Conservation (phyloP, 2,888 invertebrate genomes). For the Cerceris ruficornis region DNA sequence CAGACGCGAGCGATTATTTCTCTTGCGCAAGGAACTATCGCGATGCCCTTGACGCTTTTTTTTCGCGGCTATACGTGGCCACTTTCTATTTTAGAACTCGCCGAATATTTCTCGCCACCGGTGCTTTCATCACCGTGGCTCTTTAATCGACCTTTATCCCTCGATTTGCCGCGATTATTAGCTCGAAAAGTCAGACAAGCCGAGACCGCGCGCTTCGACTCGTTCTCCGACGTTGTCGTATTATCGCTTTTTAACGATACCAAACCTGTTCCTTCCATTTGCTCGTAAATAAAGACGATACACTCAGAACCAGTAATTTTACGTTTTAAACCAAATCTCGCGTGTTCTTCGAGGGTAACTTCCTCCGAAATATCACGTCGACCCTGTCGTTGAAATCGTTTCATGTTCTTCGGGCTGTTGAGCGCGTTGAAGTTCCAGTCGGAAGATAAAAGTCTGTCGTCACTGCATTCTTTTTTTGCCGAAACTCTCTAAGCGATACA, state of each 20-base stretch:
- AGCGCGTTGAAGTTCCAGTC: too few relatives aligned
- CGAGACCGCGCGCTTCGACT: constrained; percentile 16
- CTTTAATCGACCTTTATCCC: constrained; percentile 34
- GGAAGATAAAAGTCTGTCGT: too few relatives aligned
- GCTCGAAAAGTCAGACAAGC: constrained; percentile 16
- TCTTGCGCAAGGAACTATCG: background rate
- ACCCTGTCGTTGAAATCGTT: too few relatives aligned
- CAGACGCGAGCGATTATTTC: background rate
- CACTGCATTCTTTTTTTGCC: too few relatives aligned
- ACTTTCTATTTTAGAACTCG: constrained; percentile 21
- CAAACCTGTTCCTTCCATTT: constrained; percentile 16
- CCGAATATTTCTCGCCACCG: constrained; percentile 8
- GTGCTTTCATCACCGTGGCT: constrained; percentile 34
- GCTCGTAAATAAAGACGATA: too few relatives aligned
- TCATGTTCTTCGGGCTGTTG: too few relatives aligned
- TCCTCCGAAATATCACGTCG: too few relatives aligned
- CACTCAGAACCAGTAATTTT: too few relatives aligned
- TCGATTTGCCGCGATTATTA: constrained; percentile 17
- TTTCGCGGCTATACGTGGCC: background rate
- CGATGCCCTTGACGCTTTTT: constrained; percentile 15
- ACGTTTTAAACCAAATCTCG: background rate
- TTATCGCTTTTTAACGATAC: constrained; percentile 33
- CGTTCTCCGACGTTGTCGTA: constrained; percentile 4
- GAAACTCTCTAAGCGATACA: too few relatives aligned
- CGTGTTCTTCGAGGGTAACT: too few relatives aligned